These are phyloP conservation scores for Brachyrhaphis roseni DNA, from an alignment of 2,797 vertebrate species.

Conservation along the genomic window DNA sequence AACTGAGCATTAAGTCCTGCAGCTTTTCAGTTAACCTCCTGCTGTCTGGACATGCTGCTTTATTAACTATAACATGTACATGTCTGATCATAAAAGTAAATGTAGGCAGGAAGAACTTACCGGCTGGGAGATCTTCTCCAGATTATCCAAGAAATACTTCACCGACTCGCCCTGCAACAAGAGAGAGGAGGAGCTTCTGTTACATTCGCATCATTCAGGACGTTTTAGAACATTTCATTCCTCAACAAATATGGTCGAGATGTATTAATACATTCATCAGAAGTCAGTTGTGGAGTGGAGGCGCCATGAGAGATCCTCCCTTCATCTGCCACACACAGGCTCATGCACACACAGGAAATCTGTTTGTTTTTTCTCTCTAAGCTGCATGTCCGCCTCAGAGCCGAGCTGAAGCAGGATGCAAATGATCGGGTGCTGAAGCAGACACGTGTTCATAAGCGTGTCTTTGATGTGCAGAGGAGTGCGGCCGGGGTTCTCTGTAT, in stretches of 20 bases:
- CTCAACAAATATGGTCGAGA: background rate
- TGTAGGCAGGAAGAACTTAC: constrained; percentile 82
- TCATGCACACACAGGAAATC: constrained; percentile 7
- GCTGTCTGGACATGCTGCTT: constrained; percentile 30
- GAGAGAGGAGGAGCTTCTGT: constrained; percentile 60
- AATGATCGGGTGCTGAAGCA: constrained; percentile 25
- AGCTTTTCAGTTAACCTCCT: background rate
- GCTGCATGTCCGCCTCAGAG: background rate
- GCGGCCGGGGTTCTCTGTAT: constrained; percentile 18
- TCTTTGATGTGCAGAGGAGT: constrained; percentile 55
- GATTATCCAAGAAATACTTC: constrained; percentile 99
- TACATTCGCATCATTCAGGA: constrained; percentile 39
- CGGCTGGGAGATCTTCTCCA: constrained; percentile 93
- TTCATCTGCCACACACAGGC: background rate
- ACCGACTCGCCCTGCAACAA: constrained; percentile 94
- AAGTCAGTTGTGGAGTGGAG: background rate
- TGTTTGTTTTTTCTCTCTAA: constrained; percentile 26
- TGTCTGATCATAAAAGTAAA: constrained; percentile 37
- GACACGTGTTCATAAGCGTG: constrained; percentile 30
- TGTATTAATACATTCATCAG: background rate
- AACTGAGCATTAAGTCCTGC: background rate
- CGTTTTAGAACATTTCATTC: constrained; percentile 3
- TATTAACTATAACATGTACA: constrained; percentile 31
- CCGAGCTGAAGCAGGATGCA: constrained; percentile 50
- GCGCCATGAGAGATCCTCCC: background rate